A percentile compares a stretch with the other conserved stretches of the same genome.
Conservation (phyloP, 2,888 invertebrate species). For the Omphaloscelis lunosa region DNA sequence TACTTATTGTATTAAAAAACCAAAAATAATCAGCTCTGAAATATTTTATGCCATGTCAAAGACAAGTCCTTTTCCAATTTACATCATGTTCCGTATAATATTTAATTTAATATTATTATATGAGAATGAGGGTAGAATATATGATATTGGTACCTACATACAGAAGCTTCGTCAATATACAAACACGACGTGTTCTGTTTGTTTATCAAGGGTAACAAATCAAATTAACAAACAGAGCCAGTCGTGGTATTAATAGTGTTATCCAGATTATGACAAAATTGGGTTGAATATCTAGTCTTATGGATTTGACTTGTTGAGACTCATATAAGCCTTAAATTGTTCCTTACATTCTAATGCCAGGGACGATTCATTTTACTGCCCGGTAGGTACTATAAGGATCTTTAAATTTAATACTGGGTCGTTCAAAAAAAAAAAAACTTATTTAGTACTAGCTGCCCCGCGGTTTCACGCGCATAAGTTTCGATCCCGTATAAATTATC, state of each 20-base stretch:
- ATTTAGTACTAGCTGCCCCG: too few species aligned
- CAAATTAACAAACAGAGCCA: slow-evolving; percentile 9
- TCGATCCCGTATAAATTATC: too few species aligned
- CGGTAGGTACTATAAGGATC: too few species aligned
- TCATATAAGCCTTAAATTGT: neutral
- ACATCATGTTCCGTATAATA: slow-evolving; percentile 1
- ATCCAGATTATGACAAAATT: neutral
- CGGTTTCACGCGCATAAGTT: too few species aligned
- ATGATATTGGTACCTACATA: slow-evolving; percentile 13
- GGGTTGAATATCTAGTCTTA: neutral
- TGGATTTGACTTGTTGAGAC: neutral
- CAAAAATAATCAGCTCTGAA: neutral
- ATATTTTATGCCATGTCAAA: neutral
- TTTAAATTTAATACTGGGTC: too few species aligned
- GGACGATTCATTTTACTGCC: neutral
- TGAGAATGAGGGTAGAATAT: slow-evolving; percentile 32
- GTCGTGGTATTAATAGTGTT: neutral
- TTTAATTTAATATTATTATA: slow-evolving; percentile 17
- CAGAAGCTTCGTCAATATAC: slow-evolving; percentile 16
- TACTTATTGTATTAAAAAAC: neutral
- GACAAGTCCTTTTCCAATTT: slow-evolving; percentile 6
- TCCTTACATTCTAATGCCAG: neutral
- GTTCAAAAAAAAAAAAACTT: too few species aligned
- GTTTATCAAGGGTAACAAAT: slow-evolving; percentile 29
- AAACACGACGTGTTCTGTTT: slow-evolving; percentile 12